Percentiles rank a stretch among this genome's conserved stretches.
Conservation (phyloP, 1,140 invertebrate genomes). For the Camponotus pennsylvanicus region DNA sequence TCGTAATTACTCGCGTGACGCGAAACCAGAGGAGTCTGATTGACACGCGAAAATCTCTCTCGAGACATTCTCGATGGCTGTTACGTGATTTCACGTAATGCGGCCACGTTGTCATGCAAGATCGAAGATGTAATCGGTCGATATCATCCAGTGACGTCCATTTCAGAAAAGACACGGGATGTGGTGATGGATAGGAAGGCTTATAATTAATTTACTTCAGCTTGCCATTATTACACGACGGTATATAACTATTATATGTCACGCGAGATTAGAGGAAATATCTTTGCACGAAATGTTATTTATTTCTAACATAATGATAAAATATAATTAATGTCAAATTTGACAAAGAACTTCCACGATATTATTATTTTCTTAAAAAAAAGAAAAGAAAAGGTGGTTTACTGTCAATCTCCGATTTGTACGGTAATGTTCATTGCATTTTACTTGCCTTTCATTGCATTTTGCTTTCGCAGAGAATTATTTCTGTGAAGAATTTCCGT, state of each 20-base stretch:
- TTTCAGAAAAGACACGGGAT: constrained; percentile 43
- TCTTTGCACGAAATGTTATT: not conserved
- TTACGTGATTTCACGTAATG: constrained; percentile 72
- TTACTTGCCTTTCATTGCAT: not conserved
- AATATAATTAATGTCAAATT: not conserved
- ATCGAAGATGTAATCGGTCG: constrained; percentile 71
- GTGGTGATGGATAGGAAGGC: constrained; percentile 41
- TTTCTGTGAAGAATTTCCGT: constrained; percentile 8
- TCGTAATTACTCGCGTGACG: constrained; percentile 45
- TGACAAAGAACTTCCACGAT: constrained; percentile 4
- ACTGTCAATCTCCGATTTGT: not conserved
- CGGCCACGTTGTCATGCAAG: constrained; percentile 61
- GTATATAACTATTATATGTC: not conserved
- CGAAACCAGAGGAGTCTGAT: constrained; percentile 53
- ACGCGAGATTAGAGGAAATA: not conserved
- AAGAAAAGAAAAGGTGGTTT: not conserved
- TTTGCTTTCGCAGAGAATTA: not conserved
- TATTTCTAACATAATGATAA: not conserved
- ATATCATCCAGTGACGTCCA: constrained; percentile 65
- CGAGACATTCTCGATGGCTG: constrained; percentile 63
- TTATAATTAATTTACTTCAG: constrained; percentile 64
- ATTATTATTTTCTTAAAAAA: not conserved
- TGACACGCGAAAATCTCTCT: constrained; percentile 68
- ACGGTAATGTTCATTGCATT: not conserved
- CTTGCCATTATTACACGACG: not conserved